These are phyloP conservation scores for Lophius americanus DNA, from an alignment of 2,797 vertebrate genomes.

Conservation along the genomic window DNA sequence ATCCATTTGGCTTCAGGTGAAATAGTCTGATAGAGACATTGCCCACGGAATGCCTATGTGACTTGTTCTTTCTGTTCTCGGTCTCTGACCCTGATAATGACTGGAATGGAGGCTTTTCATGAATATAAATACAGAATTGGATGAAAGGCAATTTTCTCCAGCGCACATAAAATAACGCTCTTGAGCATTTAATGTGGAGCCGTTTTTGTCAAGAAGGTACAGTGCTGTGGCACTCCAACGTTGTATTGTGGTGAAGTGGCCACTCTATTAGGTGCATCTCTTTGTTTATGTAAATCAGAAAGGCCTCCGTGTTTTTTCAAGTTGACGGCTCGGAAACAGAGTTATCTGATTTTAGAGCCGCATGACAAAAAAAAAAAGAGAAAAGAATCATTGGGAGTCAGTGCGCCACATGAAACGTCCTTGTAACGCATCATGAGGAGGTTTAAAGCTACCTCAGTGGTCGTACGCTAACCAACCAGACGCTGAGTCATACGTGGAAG, in stretches of 20 bases:
- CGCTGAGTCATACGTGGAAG: too few species aligned
- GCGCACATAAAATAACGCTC: slow-evolving; percentile 57
- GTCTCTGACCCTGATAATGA: slow-evolving; percentile 67
- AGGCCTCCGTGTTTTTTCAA: too few species aligned
- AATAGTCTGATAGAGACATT: slow-evolving; percentile 55
- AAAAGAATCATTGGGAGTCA: too few species aligned
- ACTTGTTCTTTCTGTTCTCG: slow-evolving; percentile 55
- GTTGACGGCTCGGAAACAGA: too few species aligned
- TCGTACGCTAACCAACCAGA: too few species aligned
- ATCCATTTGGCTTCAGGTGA: slow-evolving; percentile 67
- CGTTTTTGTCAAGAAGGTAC: slow-evolving; percentile 46
- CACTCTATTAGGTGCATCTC: slow-evolving; percentile 29
- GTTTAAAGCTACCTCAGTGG: too few species aligned
- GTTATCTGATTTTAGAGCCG: too few species aligned
- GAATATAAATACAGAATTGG: slow-evolving; percentile 66
- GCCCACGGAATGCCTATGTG: slow-evolving; percentile 50
- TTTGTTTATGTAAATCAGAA: slow-evolving; percentile 30
- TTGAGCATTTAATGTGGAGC: slow-evolving; percentile 50
- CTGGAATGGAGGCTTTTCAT: slow-evolving; percentile 60
- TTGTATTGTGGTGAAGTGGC: slow-evolving; percentile 20
- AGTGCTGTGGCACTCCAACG: slow-evolving; percentile 32
- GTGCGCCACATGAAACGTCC: too few species aligned
- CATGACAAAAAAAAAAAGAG: too few species aligned
- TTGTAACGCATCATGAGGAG: too few species aligned
- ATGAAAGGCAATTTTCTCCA: slow-evolving; percentile 57